Base-by-base conservation (phyloP, 2,888 invertebrate genomes). In the Tholera decimalis region DNA sequence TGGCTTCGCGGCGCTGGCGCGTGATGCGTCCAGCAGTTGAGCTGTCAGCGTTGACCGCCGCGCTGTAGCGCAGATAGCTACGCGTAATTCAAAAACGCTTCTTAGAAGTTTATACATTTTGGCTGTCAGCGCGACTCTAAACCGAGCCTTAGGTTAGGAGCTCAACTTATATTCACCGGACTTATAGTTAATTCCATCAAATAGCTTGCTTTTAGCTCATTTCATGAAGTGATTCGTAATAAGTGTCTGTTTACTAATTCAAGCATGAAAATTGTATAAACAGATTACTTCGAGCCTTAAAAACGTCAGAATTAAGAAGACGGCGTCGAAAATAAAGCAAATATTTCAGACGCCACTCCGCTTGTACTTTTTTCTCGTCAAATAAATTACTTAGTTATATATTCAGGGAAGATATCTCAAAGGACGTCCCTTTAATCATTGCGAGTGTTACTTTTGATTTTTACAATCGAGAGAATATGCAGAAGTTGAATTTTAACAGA, bases 351-450 rank as follows among this genome's bases (percentile, higher is more conserved):
- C n/a, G 18, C 24, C 46, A 18, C 37, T 30, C 58, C 18, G 18
- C 69, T 68, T 53, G 69, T 77, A 71, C n/a, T 79, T 79, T 81
- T 80, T 83, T 62, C 64, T 74, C 59, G 74, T 63, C 80, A 85
- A 85, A 85, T 78, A 85, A 84, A 85, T 85, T 82, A 83, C 69
- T 58, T 80, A 83, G 78, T 85, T 86, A 81, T 82, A 78, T 77
- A 83, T 86, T 85, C 83, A 82, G 55, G 55, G 66, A 54, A 62
- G 75, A 79, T 73, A 75, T 76, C 80, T 80, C 79, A 55, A 78
- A 82, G 68, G 66, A 77, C 76, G 80, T 73, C 59, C 77, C 80
- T 85, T 86, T 86, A 84, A 86, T 86, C 85, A 85, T 75, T 30
- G 57, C 75, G 73, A 86, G 85, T 75, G 81, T 85, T 84, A 82